Evolutionary conservation across 1,140 invertebrate species (phyloP), one percentile per base, ranked within the genome.

Genomic region (Laodelphax striatellus): DNA sequence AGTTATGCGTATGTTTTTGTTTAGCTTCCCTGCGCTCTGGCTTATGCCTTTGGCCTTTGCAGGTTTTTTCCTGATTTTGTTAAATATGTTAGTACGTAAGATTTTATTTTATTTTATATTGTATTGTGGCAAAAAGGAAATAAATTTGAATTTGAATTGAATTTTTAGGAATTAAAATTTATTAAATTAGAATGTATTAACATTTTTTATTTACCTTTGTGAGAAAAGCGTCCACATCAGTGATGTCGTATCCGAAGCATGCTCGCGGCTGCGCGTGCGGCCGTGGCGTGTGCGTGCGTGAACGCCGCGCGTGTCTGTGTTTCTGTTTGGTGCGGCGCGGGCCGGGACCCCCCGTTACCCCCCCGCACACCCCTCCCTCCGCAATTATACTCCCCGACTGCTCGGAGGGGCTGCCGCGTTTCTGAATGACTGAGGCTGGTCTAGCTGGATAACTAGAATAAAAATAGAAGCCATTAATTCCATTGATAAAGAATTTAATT

Each of bases 191-290:
- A 28, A 28, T 28, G 24, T 28, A 4, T 9, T 5, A 38, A 38
- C 1, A 11, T 8, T 1, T 38, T 60, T 55, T 28, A 17, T 14
- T 69, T 71, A 85, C 83, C 76, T 85, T 85, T 1, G 80, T 80
- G 8, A 89, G 73, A 69, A 88, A 87, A 28, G 79, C 79, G 63
- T 88, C 85, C 34, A 88, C 77, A 70, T 89, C 85, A 52, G 79
- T 75, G 22, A 88, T 88, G 60, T 88, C 84, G 63, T 88, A 88
- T 28, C 84, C 85, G 63, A 88, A 87, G 59, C 67, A 68, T 34
- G 63, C 68, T 0, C 65, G 65, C 14, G 66, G 62, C 62, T 70
- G 69, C 9, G 66, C 53, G 43, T 67, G 73, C 43, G 71, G 70
- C 17, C 62, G 66, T 6, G 69, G 67, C 65, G 68, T 72, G 0